Percentiles rank a stretch among this genome's conserved stretches.
Evolutionary conservation across 2,113 vertebrate species (phyloP).

Genomic region (Myocastor coypus): DNA sequence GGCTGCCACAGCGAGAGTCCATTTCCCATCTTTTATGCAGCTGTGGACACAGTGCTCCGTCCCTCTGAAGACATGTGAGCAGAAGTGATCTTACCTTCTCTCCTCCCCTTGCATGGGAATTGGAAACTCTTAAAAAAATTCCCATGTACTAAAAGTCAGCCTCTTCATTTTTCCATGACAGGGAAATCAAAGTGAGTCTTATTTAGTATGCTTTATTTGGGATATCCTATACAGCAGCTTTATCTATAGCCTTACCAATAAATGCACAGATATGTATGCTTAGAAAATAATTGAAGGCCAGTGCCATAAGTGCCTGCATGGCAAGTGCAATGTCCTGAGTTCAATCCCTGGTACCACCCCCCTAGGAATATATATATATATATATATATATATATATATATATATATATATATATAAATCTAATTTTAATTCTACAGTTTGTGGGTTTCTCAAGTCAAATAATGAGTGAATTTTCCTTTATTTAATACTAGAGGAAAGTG

Average conservation of each 20-base stretch:
- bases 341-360: no score
- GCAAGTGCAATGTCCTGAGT: no score
- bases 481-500: conserved; percentile 4
- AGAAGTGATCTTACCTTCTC: neutral
- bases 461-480: neutral
- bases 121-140: neutral
- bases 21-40: neutral
- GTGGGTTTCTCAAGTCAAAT: neutral
- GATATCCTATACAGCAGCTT: neutral
- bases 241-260: neutral
- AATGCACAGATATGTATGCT: neutral
- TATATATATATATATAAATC: no score
- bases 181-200: neutral
- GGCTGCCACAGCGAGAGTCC: neutral
- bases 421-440: neutral
- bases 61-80: neutral
- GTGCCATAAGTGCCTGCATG: no score
- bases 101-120: neutral
- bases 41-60: neutral
- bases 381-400: no score
- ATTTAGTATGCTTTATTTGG: neutral
- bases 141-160: neutral
- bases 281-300: neutral
- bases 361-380: no score
- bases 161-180: conserved; percentile 11